A percentile compares a stretch with the other conserved stretches of the same genome.
Evolutionary conservation across 2,113 vertebrate species (phyloP).

Genomic region (Hypocryptadius cinnamomeus): DNA sequence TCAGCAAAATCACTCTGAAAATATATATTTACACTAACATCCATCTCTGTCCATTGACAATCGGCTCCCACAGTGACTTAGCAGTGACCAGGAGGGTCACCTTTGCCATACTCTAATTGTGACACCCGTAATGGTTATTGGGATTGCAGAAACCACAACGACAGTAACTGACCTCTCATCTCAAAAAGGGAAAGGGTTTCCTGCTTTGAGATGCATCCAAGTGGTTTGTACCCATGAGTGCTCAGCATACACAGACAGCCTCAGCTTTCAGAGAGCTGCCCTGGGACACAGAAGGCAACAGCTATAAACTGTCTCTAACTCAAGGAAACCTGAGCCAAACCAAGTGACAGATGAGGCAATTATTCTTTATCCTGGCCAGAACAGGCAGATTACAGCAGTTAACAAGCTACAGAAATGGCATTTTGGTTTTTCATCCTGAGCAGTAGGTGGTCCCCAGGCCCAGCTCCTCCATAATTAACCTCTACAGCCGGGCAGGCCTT

Average conservation of each 20-base stretch:
- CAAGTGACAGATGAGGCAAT: background rate
- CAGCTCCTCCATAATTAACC: background rate
- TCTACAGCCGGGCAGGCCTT: background rate
- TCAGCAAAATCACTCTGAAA: background rate
- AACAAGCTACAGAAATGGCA: background rate
- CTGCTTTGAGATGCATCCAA: background rate
- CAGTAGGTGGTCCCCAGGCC: background rate
- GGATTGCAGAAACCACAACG: background rate
- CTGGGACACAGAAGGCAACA: background rate
- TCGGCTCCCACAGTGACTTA: background rate
- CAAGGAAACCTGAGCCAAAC: background rate
- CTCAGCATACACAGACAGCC: background rate
- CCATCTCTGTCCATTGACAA: background rate
- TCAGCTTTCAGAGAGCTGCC: background rate
- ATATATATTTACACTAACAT: background rate
- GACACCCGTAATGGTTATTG: background rate
- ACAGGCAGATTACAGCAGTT: background rate
- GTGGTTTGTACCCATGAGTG: fast-evolving
- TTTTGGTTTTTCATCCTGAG: background rate
- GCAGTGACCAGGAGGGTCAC: background rate
- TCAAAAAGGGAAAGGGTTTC: background rate
- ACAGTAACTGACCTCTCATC: background rate
- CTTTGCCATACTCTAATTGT: background rate
- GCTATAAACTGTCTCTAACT: background rate
- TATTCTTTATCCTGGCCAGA: background rate